Base-by-base conservation (phyloP, 2,113 vertebrate species). In the Glaucomys volans region DNA sequence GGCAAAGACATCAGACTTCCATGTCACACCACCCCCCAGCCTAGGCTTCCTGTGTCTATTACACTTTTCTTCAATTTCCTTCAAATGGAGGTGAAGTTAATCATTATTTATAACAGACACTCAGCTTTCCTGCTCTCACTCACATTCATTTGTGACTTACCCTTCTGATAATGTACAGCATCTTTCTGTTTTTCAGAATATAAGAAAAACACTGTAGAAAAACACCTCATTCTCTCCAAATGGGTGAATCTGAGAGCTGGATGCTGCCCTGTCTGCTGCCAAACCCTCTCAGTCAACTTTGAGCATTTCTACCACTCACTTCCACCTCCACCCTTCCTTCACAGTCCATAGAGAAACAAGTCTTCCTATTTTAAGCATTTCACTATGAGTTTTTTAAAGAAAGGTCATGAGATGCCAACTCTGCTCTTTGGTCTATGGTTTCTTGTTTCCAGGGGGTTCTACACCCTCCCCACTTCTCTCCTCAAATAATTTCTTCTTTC, bases 61-160 rank as follows among this genome's bases (percentile, higher is more conserved):
- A 59, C 81, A 66, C 79, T 95, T 59, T 75, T 59, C 84, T n/a
- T 90, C 50, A 74, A 62, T 75, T 79, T 54, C 57, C 67, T 76
- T 91, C 32, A n/a, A 79, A 85, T 84, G 75, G 90, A 92, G 77
- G 16, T 62, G 24, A 40, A 76, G 35, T 59, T 50, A 66, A 88
- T 47, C 74, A 47, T 42, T 44, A n/a, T 22, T 35, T 84, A 20
- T 22, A 72, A 71, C 1, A 37, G 18, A 44, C 71, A 40, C n/a
- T 90, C 42, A n/a, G 24, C 7, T 52, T 69, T 42, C 37, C 88
- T 26, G 64, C 7, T 80, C 64, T 28, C 74, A n/a, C n/a, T n/a
- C n/a, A 85, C 62, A 59, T 42, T 71, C 17, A 79, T 3, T 67
- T 71, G n/a, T 91, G 30, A 79, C n/a, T 66, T 71, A 12, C 72